Base-by-base conservation (phyloP, 2,113 vertebrate species). In the Tonatia bakeri region DNA sequence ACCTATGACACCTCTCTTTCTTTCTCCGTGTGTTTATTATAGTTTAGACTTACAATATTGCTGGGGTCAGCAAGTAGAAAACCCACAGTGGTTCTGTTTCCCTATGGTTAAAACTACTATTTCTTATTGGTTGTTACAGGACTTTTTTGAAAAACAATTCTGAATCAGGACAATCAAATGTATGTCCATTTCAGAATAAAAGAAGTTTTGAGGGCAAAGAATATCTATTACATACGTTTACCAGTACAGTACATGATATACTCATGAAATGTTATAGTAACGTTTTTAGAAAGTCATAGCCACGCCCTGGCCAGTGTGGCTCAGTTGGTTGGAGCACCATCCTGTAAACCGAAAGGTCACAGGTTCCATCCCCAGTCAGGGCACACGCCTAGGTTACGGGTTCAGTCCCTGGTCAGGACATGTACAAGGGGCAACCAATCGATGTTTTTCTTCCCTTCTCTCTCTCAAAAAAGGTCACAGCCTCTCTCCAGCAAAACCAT, bases 201-300 rank as follows among this genome's bases (percentile, higher is more conserved):
- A 92, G 45, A 3, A 47, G 52, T 65, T 33, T 28, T 86, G 77
- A 95, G 17, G 54, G 43, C 40, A 87, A 83, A 86, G 31, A 33
- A 33, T 56, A 17, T 38, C 4, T 26, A 59, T 75, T 88, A 81
- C 15, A 20, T 38, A 38, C 52, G 17, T 75, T 77, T 91, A 81
- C n/a, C 45, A 89, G 69, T 36, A 82, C 0, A 91, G 38, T 85
- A 90, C 31, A 17, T 87, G 61, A 90, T 50, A 93, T 70, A 82
- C 16, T 73, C 86, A 92, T 54, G 75, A 90, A 96, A 96, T 77
- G 59, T 9, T 56, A 87, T 31, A 43, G n/a, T 81, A 87, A 84
- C 15, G n/a, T 45, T 97, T 87, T 31, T 7, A 40, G 81, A 91
- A 83, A 73, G 80, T 73, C 61, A 79, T 24, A 36, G 36, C 50